Base-by-base conservation (phyloP, 1,140 invertebrate species). In the Solen grandis region DNA sequence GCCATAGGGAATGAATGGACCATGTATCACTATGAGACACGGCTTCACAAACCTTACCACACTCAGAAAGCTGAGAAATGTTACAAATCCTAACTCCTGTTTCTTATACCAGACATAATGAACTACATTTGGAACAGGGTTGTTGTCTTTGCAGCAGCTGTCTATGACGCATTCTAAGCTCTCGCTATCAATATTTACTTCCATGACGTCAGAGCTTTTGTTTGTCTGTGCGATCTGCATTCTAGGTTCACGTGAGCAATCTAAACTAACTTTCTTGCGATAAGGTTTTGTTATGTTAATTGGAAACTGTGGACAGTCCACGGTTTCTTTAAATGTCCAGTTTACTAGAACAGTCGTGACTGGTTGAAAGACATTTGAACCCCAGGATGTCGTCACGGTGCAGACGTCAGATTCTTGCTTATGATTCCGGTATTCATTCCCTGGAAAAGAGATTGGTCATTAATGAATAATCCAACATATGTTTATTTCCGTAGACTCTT, bases 21-120 rank as follows among this genome's bases (percentile, higher is more conserved):
- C 85, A 57, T 86, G 85, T 41, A 83, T 65, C n/a, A 84, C 16
- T 14, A 86, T 81, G 36, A 82, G 52, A 63, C 85, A 86, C 8
- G 85, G 84, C 16, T 77, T 55, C 5, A 79, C n/a, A 14, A 75
- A 70, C 14, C 72, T 74, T 19, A 68, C 60, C 0, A 50, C 27
- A 62, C 76, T 78, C 10, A 63, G 57, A 41, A 60, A 55, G 50
- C 66, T 70, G 3, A 81, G 41, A 33, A 75, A 70, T 19, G 68
- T 52, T 55, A 52, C 74, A 59, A 81, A 81, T 10, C 35, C 25
- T 22, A 81, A 22, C 13, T 16, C 25, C 2, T 19, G 3, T n/a
- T 54, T 74, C 0, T 27, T 25, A 54, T 63, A 81, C 50, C 41
- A 38, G 10, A 81, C 68, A 35, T 81, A 81, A 29, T 81, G 78